Base-by-base conservation (phyloP, 2,797 vertebrate genomes). In the Uromys caudimaculatus region DNA sequence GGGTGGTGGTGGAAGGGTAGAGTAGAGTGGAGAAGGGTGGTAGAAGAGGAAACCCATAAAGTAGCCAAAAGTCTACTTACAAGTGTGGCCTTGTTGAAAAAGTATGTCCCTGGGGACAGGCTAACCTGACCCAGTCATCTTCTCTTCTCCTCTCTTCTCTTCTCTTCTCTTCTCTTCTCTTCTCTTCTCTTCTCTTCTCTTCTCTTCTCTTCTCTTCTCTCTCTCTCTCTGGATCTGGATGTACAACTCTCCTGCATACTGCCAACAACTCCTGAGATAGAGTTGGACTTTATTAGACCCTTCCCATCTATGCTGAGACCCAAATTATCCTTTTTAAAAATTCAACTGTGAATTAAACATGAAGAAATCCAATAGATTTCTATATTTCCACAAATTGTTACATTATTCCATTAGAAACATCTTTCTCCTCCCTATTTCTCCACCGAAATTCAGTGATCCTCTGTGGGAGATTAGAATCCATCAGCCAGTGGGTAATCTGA, bases 271-370 rank as follows among this genome's bases (percentile, higher is more conserved):
- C 44, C 44, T 44, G 3, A 44, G 6, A 44, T 44, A 62, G 38
- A 12, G 27, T 32, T 2, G 27, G 56, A 44, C 81, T 83, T 62
- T 58, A 62, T 47, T 29, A 47, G 4, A 2, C 38, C 58, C 23
- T 84, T 27, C 58, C 41, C 16, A 47, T 35, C 29, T 41, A 64
- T 64, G 82, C 82, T 32, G 29, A 84, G 27, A 84, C 89, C 82
- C 19, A 69, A 54, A 69, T 71, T 38, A 54, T 5, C 75, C 78
- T 60, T 60, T 83, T 91, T 82, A 69, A 90, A 96, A 84, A 32
- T 79, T 78, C 79, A 92, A 32, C 73, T 95, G 3, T 95, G 71
- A 95, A 96, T 84, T 78, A 82, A 52, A 29, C 78, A 91, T 82
- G 62, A 93, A 90, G 32, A 89, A 82, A 78, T 69, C 17, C 54